Base-by-base conservation (phyloP, 2,113 vertebrate genomes). In the Ahaetulla prasina region DNA sequence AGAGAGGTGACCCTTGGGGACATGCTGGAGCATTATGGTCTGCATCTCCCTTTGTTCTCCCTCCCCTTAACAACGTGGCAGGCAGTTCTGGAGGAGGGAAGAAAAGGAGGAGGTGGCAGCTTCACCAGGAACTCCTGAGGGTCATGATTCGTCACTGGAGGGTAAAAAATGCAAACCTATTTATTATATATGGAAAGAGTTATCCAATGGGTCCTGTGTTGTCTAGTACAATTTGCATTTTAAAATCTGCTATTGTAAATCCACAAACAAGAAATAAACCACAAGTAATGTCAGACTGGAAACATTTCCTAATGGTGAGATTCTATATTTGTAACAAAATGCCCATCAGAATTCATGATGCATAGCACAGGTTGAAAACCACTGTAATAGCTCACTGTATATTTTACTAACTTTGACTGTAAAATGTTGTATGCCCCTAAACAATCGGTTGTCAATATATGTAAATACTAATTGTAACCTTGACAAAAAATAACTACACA, bases 221-320 rank as follows among this genome's bases (percentile, higher is more conserved):
- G 60, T 63, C 27, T 68, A 68, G 11, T 53, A 84, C 57, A 23
- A 91, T n/a, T 87, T 60, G 35, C 49, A 25, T 87, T 85, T 85
- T 6, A 55, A 80, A 52, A 45, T 84, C 50, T 45, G 39, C 80
- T 85, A 47, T 11, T 87, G 45, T 60, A 87, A 91, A 84, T 57
- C 57, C 57, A 87, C 45, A 74, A n/a, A 53, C 52, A 88, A 88
- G 49, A 89, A 54, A 84, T 52, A 53, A 45, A 30, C 88, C n/a
- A 30, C 25, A 54, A 25, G 52, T 92, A 57, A 92, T 20, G 11
- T 68, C 50, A 89, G 30, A 47, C 6, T 80, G 87, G 63, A 43
- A 84, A 84, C 63, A 89, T 92, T 89, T 92, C 87, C 39, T 92
- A 92, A 92, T 60, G 23, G n/a, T 25, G 23, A 20, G 49, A 43